Evolutionary conservation across 2,113 vertebrate species (phyloP), one percentile per base, ranked within the genome.

Genomic region (Hippocampus comes): DNA sequence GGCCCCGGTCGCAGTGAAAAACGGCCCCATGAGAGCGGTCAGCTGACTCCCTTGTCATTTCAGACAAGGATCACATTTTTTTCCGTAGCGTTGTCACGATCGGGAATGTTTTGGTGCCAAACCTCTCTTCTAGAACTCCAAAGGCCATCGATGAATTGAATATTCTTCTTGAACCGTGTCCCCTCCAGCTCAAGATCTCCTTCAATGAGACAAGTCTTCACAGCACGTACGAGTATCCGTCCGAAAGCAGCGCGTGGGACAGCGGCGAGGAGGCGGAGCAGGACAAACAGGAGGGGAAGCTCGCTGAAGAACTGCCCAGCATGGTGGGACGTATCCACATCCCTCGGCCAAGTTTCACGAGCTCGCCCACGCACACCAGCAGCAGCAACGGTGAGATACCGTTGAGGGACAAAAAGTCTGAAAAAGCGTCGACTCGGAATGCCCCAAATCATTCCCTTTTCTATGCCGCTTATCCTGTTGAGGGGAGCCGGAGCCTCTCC

Each of bases 181-280:
- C 75, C 21, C 49, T 67, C 23, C 86, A 99, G 96, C 94, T 99
- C 87, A 96, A 95, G 87, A 99, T 99, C 88, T 97, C 97, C 25
- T 99, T 99, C 89, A 97, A 97, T 0, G 97, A 99, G 91, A 90
- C 92, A 1, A 95, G 93, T 68, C 89, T 98, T 77, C 93, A 96
- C 63, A 98, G 95, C 1, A 98, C 95, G 1, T 97, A 95, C 4
- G 97, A 98, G 83, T 99, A 99, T 77, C 97, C 97, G 0, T 95
- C 97, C 0, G 97, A 99, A 87, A 94, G 81, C 90, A 96, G 94
- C 0, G 78, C 90, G 70, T 94, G 88, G 80, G 94, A 94, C 83
- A 94, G 93, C 9, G 93, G 80, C 0, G 92, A 94, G 93, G 93
- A 43, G 93, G 92, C 3, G 86, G 89, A 3, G 8, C 88, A 71